A percentile compares a stretch with the other conserved stretches of the same genome.
Conservation (phyloP, 2,888 invertebrate species). For the Parnassius apollo region DNA sequence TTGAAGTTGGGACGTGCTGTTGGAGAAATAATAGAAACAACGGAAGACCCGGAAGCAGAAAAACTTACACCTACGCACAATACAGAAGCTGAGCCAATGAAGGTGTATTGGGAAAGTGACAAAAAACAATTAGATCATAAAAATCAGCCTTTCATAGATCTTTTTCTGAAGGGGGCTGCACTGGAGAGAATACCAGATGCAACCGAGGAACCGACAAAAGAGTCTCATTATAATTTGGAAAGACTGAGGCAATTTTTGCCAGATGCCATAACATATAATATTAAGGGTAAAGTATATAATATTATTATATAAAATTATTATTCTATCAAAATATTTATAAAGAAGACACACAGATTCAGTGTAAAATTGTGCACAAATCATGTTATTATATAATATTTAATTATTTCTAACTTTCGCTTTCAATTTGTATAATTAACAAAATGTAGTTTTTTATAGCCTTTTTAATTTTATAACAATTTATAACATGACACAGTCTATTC, state of each 20-base stretch:
- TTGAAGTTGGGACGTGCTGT: conserved; percentile 56
- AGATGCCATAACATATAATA: conserved; percentile 54
- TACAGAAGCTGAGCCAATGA: conserved; percentile 61
- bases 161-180: conserved; percentile 58
- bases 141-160: conserved; percentile 65
- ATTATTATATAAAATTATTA: conserved; percentile 41
- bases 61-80: conserved; percentile 36
- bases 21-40: conserved; percentile 48
- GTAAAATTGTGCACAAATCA: conserved; percentile 56
- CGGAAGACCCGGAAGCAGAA: conserved; percentile 48
- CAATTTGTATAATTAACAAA: too few species aligned
- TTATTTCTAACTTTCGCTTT: too few species aligned
- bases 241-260: conserved; percentile 60
- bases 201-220: conserved; percentile 62
- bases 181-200: conserved; percentile 67
- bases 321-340: conserved; percentile 33
- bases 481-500: too few species aligned
- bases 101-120: conserved; percentile 74
- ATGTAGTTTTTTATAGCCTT: too few species aligned
- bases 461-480: too few species aligned
- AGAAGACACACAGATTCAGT: conserved; percentile 77
- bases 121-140: conserved; percentile 53
- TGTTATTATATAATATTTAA: background rate
- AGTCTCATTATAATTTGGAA: conserved; percentile 71
- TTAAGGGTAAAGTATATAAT: conserved; percentile 68